Evolutionary conservation across 1,140 invertebrate species (phyloP).

Genomic region (Drosophila sucinea): DNA sequence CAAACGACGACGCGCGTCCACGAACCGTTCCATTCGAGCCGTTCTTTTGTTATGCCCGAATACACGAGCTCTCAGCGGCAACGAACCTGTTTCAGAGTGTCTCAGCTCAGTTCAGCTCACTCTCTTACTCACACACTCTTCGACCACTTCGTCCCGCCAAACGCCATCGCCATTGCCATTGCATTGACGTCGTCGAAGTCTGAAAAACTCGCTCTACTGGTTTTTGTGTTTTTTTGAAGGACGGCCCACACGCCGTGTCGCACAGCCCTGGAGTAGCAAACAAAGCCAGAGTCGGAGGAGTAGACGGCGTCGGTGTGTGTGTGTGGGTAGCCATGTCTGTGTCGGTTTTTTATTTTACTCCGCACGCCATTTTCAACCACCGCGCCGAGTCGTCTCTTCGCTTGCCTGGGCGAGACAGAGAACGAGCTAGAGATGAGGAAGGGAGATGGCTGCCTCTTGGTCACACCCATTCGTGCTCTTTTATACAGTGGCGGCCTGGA

Average conservation of each 20-base stretch:
- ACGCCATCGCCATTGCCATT: conserved; percentile 63
- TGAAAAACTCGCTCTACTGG: conserved; percentile 62
- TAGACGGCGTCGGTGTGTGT: background rate
- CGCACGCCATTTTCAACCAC: conserved; percentile 74
- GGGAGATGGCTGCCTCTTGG: conserved; percentile 44
- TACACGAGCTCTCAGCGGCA: conserved; percentile 57
- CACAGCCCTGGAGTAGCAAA: conserved; percentile 20
- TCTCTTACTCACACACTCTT: conserved; percentile 20
- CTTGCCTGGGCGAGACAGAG: conserved; percentile 14
- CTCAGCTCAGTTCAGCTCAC: conserved; percentile 22
- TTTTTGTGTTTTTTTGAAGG: conserved; percentile 50
- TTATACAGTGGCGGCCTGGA: conserved; percentile 32
- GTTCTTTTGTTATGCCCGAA: conserved; percentile 82
- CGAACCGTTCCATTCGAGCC: conserved; percentile 81
- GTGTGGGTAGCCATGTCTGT: conserved; percentile 57
- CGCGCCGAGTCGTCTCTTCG: background rate
- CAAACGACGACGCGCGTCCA: conserved; percentile 55
- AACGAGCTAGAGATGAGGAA: conserved; percentile 12
- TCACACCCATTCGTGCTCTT: conserved; percentile 29
- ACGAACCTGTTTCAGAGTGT: conserved; percentile 73
- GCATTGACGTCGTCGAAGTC: conserved; percentile 51
- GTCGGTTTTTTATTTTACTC: conserved; percentile 27
- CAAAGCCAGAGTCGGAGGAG: conserved; percentile 3
- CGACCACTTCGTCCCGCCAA: conserved; percentile 40
- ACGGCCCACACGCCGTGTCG: conserved; percentile 62